phyloP scores from a whole-genome alignment of 2,113 vertebrate species.

The Saimiri boliviensis region DNA sequence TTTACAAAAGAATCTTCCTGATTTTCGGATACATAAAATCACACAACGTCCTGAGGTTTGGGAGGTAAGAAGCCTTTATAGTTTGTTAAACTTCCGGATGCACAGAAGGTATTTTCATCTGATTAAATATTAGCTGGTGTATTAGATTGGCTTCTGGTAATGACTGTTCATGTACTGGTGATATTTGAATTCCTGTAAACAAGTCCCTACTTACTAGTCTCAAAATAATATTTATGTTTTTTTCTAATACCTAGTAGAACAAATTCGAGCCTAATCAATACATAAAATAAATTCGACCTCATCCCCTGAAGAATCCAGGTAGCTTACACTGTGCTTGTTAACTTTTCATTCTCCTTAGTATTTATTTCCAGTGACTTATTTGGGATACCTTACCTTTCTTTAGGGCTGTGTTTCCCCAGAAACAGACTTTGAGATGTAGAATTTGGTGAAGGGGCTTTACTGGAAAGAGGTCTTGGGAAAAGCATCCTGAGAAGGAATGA shows the following conservation, averaged over 20 bases:
- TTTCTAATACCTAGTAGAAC: neutral
- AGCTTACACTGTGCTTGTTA: neutral
- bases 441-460: neutral
- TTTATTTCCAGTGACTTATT: neutral
- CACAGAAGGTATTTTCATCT: neutral
- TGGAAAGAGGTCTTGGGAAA: neutral
- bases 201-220: neutral
- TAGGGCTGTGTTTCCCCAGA: neutral
- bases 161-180: neutral
- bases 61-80: conserved; percentile 86
- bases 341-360: neutral
- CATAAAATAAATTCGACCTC: neutral
- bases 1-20: conserved; percentile 88
- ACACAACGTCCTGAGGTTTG: conserved; percentile 88
- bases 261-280: neutral
- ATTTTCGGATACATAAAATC: conserved; percentile 92
- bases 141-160: neutral
- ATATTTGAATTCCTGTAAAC: neutral
- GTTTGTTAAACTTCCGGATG: neutral
- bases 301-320: neutral
- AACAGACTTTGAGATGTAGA: neutral
- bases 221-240: neutral
- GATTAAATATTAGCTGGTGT: neutral
- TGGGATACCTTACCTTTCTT: neutral
- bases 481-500: neutral